A percentile compares a stretch with the other conserved stretches of the same genome.
These are phyloP conservation scores for Hiodon alosoides DNA, from an alignment of 2,113 vertebrate species.

Conservation along the genomic window DNA sequence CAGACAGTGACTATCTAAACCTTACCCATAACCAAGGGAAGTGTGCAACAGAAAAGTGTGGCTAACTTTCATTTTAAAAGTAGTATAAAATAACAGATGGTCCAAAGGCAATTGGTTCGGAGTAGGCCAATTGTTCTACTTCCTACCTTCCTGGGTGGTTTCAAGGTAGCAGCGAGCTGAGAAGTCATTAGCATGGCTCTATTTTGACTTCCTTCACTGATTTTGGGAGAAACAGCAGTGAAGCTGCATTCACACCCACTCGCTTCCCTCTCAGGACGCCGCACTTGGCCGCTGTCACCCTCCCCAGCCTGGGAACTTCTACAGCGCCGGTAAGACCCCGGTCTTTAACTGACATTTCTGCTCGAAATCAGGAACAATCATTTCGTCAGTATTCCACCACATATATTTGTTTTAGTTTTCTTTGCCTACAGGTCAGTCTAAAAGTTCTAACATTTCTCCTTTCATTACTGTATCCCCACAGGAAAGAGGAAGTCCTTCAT, in stretches of 20 bases:
- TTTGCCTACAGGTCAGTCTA: neutral
- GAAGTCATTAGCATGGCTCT: no score
- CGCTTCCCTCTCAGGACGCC: conserved; percentile 57
- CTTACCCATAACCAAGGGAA: no score
- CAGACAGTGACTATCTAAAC: neutral
- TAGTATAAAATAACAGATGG: no score
- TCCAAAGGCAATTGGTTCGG: no score
- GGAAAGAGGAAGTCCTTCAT: neutral
- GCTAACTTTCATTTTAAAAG: no score
- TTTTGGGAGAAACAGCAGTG: conserved; percentile 21
- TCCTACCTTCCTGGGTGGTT: no score
- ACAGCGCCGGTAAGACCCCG: conserved; percentile 37
- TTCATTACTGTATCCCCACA: neutral
- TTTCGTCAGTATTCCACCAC: no score
- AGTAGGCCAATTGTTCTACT: no score
- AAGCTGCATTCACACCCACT: conserved; percentile 40
- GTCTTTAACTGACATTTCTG: neutral
- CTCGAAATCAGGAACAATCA: no score
- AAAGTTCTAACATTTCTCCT: neutral
- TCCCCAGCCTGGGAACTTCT: conserved; percentile 24
- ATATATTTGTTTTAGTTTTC: neutral
- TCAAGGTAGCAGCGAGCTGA: no score
- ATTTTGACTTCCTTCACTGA: neutral
- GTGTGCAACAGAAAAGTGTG: no score
- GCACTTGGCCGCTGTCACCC: conserved; percentile 44